These are phyloP conservation scores for Haplochromis burtoni DNA, from an alignment of 2,113 vertebrate species.

Conservation along the genomic window DNA sequence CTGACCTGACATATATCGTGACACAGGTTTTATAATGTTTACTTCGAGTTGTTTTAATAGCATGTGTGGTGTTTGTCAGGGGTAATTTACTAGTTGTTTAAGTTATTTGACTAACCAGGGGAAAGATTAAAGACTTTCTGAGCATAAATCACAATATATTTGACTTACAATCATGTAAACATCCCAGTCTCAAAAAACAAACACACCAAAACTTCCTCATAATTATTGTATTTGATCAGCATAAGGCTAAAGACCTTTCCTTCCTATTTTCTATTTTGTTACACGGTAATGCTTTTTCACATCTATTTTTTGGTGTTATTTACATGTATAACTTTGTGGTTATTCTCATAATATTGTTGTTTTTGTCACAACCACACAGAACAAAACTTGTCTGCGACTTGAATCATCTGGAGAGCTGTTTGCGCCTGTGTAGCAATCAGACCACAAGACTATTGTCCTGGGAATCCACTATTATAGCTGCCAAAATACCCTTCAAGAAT, in stretches of 20 bases:
- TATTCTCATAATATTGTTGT: background rate
- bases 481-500: background rate
- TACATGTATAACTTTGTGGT: background rate
- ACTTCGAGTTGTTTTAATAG: background rate
- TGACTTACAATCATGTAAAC: background rate
- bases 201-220: background rate
- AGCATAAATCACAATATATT: background rate
- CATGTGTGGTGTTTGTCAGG: background rate
- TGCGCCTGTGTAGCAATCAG: conserved; percentile 6
- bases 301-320: background rate
- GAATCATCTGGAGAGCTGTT: background rate
- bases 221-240: background rate
- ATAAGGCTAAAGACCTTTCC: background rate
- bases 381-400: background rate
- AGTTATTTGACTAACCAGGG: background rate
- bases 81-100: background rate
- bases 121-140: background rate
- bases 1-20: accelerated
- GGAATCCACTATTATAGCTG: background rate
- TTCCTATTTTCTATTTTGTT: background rate
- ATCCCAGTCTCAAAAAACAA: background rate
- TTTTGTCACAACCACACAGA: background rate
- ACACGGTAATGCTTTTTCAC: background rate
- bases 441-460: background rate
- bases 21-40: background rate